Percentiles rank a stretch among this genome's conserved stretches.
These are phyloP conservation scores for Myrmecophaga tridactyla DNA, from an alignment of 2,113 vertebrate genomes.

Conservation along the genomic window DNA sequence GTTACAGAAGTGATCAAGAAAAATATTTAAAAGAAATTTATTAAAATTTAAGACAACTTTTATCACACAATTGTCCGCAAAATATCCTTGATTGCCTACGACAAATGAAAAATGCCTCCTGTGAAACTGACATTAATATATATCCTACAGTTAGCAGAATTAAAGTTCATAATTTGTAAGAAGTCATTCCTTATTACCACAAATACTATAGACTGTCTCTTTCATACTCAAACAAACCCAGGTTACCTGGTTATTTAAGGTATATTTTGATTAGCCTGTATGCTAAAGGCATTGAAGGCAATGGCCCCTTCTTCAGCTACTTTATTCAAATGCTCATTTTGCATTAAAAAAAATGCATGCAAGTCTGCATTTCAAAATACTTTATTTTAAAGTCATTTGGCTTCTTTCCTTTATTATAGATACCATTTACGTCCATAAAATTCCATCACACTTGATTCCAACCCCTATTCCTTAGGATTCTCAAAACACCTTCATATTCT, in stretches of 20 bases:
- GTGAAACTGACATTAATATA: background rate
- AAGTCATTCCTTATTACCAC: background rate
- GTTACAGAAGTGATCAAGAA: background rate
- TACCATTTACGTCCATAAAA: background rate
- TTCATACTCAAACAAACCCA: background rate
- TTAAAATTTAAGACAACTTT: constrained; percentile 16
- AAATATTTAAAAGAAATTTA: background rate
- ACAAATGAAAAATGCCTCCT: constrained; percentile 28
- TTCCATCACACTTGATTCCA: too few species aligned
- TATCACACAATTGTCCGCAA: constrained; percentile 6
- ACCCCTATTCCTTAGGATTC: background rate
- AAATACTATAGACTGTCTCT: background rate
- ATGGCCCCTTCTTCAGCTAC: background rate
- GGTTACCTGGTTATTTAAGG: background rate
- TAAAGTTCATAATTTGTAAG: background rate
- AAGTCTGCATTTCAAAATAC: constrained; percentile 22
- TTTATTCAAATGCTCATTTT: background rate
- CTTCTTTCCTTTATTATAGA: background rate
- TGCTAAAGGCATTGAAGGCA: background rate
- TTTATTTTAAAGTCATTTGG: constrained; percentile 21
- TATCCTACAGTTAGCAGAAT: background rate
- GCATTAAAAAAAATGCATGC: background rate
- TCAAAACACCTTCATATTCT: background rate
- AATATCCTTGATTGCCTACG: background rate
- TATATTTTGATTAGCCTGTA: background rate